Conservation (phyloP, 2,113 vertebrate genomes). For the Dromaius novaehollandiae region DNA sequence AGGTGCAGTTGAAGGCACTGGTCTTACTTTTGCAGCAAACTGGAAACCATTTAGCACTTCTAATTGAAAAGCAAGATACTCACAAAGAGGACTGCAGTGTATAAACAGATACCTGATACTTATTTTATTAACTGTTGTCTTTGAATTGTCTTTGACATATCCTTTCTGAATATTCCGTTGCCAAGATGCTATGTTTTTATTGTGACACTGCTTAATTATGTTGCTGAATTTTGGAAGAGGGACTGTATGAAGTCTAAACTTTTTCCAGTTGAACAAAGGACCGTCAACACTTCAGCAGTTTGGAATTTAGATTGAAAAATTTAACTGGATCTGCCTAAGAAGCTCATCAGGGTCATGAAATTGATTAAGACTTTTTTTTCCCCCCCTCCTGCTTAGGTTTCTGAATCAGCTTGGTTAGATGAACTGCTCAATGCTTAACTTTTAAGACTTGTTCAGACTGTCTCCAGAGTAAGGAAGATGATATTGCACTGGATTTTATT, state of each 20-base stretch:
- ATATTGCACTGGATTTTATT: neutral
- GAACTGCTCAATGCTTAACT: neutral
- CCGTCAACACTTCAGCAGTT: neutral
- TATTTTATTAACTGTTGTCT: neutral
- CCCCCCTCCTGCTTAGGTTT: neutral
- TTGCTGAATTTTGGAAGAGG: neutral
- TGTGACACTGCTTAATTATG: neutral
- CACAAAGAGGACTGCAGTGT: neutral
- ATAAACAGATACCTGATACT: neutral
- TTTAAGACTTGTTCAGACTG: conserved; percentile 17
- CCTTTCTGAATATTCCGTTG: neutral
- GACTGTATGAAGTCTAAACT: neutral
- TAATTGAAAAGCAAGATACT: neutral
- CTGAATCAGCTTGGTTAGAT: conserved; percentile 21
- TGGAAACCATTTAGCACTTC: neutral
- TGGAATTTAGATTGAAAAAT: conserved; percentile 30
- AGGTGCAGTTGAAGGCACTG: neutral
- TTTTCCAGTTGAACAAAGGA: neutral
- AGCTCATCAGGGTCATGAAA: conserved; percentile 16
- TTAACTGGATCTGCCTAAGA: neutral
- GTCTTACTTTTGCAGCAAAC: neutral
- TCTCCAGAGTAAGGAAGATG: conserved; percentile 7
- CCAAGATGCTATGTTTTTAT: neutral
- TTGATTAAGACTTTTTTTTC: neutral
- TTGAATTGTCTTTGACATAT: neutral